Conservation (phyloP, 2,888 invertebrate genomes). For the Sinopyrophorus schimmeli region DNA sequence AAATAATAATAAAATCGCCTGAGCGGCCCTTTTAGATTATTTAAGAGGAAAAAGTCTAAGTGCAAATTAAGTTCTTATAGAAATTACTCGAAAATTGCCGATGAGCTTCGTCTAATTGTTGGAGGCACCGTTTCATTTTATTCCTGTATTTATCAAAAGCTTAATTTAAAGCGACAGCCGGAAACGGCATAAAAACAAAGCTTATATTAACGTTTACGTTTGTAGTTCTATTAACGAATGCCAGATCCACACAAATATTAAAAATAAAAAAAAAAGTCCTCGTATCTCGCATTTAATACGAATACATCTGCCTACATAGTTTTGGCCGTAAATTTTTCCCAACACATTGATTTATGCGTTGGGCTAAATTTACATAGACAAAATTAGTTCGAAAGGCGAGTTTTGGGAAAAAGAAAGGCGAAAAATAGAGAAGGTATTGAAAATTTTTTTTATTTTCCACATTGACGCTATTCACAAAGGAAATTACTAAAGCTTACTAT, state of each 20-base stretch:
- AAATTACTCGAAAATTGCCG: no score
- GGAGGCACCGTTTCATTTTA: no score
- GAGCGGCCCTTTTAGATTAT: no score
- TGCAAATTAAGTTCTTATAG: no score
- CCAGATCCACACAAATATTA: constrained; percentile 27
- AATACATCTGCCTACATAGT: constrained; percentile 25
- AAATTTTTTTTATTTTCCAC: constrained; percentile 44
- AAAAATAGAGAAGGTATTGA: constrained; percentile 3
- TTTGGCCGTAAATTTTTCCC: constrained; percentile 27
- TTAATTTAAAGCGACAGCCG: constrained; percentile 46
- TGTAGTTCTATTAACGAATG: constrained; percentile 19
- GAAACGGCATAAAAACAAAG: constrained; percentile 40
- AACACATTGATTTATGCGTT: no score
- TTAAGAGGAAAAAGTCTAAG: no score
- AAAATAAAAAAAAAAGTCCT: constrained; percentile 30
- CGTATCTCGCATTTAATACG: constrained; percentile 3
- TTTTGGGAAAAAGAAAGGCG: background rate
- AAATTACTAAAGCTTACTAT: constrained; percentile 47
- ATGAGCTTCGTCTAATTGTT: no score
- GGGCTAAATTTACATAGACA: constrained; percentile 25
- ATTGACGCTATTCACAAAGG: constrained; percentile 48
- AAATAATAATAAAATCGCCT: no score
- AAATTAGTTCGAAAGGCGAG: constrained; percentile 10
- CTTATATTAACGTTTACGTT: constrained; percentile 16
- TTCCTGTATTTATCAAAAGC: constrained; percentile 43